Conservation (phyloP, 2,797 vertebrate species). For the Rhodeus uyekii region DNA sequence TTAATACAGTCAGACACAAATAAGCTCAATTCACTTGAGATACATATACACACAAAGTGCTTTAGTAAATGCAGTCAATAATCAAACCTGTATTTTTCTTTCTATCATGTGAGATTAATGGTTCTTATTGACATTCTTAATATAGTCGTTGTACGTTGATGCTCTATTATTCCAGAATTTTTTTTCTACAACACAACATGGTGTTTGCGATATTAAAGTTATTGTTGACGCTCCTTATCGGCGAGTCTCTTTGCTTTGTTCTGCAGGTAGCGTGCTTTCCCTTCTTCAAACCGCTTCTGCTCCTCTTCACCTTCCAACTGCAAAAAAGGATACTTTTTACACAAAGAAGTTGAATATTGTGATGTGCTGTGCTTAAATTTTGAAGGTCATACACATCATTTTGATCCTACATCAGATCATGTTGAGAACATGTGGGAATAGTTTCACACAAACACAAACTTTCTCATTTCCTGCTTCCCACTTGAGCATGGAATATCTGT, state of each 20-base stretch:
- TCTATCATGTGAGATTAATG: conserved; percentile 6
- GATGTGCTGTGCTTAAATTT: not conserved
- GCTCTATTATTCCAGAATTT: conserved; percentile 34
- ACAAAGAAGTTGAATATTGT: not conserved
- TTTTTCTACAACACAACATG: conserved; percentile 15
- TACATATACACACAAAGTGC: conserved; percentile 56
- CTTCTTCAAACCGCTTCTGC: conserved; percentile 88
- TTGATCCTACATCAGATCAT: too few species aligned
- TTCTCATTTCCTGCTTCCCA: conserved; percentile 3
- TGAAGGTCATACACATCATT: conserved; percentile 21
- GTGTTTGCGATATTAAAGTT: conserved; percentile 50
- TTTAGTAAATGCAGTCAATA: conserved; percentile 62
- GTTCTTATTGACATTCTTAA: conserved; percentile 16
- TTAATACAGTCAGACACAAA: conserved; percentile 61
- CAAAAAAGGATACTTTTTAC: conserved; percentile 31
- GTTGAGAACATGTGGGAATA: not conserved
- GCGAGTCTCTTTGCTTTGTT: conserved; percentile 87
- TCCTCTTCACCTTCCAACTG: conserved; percentile 89
- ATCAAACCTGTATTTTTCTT: conserved; percentile 21
- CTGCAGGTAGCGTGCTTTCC: conserved; percentile 88
- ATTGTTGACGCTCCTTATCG: conserved; percentile 70
- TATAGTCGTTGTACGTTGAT: conserved; percentile 34
- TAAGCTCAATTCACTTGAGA: conserved; percentile 49
- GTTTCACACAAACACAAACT: not conserved
- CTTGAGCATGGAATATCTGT: conserved; percentile 9